Base-by-base conservation (phyloP, 2,888 invertebrate species). In the Apamea anceps region DNA sequence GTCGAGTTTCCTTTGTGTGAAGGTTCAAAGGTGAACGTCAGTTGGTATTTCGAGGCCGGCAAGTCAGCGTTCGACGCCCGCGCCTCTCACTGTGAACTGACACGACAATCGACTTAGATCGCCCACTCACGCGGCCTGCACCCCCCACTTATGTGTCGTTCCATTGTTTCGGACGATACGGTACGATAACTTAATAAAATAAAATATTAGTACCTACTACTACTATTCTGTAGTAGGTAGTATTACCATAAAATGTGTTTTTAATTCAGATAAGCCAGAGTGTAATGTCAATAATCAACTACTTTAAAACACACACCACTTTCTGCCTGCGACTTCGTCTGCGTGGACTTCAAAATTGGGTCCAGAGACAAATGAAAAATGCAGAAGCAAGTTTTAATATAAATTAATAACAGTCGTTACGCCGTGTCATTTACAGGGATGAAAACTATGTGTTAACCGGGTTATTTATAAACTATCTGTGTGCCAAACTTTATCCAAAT, bases 11-110 rank as follows among this genome's bases (percentile, higher is more conserved):
- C 72, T 72, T 77, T 86, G 87, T 73, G 75, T 77, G 82, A 21
- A 68, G 82, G 90, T 91, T 92, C 85, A 90, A 88, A 89, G 91
- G 91, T 92, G 89, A 86, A 87, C 81, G 85, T 85, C 80, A 72
- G 77, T 86, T 85, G 77, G 80, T 86, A 84, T 90, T 88, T 80
- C 66, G 91, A 93, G 94, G 93, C 92, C 93, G 94, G 94, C 94
- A 90, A 93, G 93, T 93, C 94, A 89, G 82, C 88, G 91, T 90
- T 90, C 94, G 95, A 94, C 96, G 96, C 96, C 94, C 95, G 96
- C 96, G 96, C 96, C 95, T 95, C 94, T 95, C 93, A 92, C 94
- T 92, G 82, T 85, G 85, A 85, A 91, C 92, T 91, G 91, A 91
- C 89, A 85, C 85, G 79, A 79, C 82, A 87, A 88, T 88, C 88